Evolutionary conservation across 2,888 invertebrate species (phyloP).

Genomic region (Diachrysia chrysitis): DNA sequence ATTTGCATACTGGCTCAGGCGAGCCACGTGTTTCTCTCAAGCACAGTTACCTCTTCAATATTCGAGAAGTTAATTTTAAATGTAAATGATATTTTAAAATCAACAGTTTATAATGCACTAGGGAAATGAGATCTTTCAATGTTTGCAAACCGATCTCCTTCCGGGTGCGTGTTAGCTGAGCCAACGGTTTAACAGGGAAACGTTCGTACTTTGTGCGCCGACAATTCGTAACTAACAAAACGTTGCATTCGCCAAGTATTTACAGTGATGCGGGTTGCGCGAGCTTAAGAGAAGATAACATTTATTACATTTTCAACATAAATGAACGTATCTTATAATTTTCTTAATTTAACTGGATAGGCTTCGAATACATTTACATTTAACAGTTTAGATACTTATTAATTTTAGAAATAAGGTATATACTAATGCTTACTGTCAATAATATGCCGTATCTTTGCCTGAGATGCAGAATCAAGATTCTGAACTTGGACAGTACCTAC

Average conservation of each 20-base stretch:
- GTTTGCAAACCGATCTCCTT: constrained; percentile 64
- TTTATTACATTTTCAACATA: not conserved
- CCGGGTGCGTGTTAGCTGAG: constrained; percentile 57
- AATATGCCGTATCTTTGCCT: too few species aligned
- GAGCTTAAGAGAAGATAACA: not conserved
- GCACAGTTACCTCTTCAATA: constrained; percentile 86
- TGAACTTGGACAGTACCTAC: too few species aligned
- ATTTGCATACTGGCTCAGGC: constrained; percentile 86
- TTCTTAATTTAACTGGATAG: not conserved
- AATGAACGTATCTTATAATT: constrained; percentile 2
- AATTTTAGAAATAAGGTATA: too few species aligned
- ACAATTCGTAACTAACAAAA: constrained; percentile 44
- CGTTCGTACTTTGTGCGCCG: constrained; percentile 45
- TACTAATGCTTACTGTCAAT: too few species aligned
- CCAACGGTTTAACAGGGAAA: constrained; percentile 46
- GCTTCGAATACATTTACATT: not conserved
- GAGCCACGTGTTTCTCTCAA: constrained; percentile 82
- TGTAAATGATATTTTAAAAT: constrained; percentile 84
- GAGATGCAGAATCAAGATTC: too few species aligned
- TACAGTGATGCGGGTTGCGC: not conserved
- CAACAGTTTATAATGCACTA: constrained; percentile 73
- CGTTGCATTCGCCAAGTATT: constrained; percentile 30
- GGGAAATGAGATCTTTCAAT: constrained; percentile 68
- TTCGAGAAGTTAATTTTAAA: constrained; percentile 84
- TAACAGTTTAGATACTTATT: not conserved